A percentile compares a stretch with the other conserved stretches of the same genome.
Conservation (phyloP, 2,113 vertebrate genomes). For the Serinus canaria region DNA sequence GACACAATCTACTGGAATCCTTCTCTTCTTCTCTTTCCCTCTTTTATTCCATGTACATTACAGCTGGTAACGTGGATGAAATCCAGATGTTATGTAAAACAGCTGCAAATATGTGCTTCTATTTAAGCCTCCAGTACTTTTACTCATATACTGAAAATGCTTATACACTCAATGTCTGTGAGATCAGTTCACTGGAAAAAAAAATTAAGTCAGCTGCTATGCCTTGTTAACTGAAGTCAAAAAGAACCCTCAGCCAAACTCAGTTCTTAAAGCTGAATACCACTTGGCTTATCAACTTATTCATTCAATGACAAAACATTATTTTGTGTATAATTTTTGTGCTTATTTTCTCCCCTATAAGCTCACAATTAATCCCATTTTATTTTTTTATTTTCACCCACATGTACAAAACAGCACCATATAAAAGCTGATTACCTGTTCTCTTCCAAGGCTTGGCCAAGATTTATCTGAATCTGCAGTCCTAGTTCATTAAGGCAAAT, state of each 20-base stretch:
- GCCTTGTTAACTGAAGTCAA: not conserved
- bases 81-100: conserved; percentile 64
- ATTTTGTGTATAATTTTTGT: not conserved
- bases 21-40: conserved; percentile 34
- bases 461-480: not conserved
- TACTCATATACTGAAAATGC: conserved; percentile 19
- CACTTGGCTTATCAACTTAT: not conserved
- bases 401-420: not conserved
- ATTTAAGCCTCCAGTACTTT: conserved; percentile 26
- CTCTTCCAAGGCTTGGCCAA: not conserved
- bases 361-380: not conserved
- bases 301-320: not conserved
- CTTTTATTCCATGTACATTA: conserved; percentile 48
- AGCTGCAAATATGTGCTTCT: conserved; percentile 47
- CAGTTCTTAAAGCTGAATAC: not conserved
- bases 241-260: not conserved
- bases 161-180: not conserved
- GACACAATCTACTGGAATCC: conserved; percentile 33
- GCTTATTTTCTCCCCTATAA: accelerated
- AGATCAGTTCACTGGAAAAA: not conserved
- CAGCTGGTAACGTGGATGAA: conserved; percentile 42
- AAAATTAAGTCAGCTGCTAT: not conserved
- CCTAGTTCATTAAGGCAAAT: not conserved
- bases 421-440: not conserved
- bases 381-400: not conserved